Conservation (phyloP, 92 coral and sea anemone genomes). For the Heliopora coerulea region DNA sequence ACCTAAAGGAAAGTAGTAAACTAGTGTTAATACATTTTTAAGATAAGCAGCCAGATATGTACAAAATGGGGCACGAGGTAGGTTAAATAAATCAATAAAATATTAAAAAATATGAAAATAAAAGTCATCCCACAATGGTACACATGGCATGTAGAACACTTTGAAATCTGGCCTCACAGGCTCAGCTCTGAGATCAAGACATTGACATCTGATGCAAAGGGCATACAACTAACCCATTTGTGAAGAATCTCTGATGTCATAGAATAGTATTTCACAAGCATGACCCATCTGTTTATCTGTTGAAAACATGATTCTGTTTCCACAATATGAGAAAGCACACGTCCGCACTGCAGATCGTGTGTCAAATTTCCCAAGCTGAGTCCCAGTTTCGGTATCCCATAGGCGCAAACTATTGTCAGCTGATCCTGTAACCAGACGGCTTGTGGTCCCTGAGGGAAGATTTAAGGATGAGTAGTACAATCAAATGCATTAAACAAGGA, state of each 20-base stretch:
- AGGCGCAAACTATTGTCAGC: conserved; percentile 91
- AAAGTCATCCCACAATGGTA: too few species aligned
- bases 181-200: too few species aligned
- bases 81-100: too few species aligned
- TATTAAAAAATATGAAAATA: too few species aligned
- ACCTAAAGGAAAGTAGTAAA: conserved; percentile 57
- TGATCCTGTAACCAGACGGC: conserved; percentile 78
- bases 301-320: conserved; percentile 77
- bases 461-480: conserved; percentile 19
- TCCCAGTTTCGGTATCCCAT: conserved; percentile 97
- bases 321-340: conserved; percentile 90
- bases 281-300: conserved; percentile 99
- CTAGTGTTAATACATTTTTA: too few species aligned
- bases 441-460: conserved; percentile 75
- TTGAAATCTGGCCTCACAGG: too few species aligned
- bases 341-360: conserved; percentile 93
- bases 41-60: too few species aligned
- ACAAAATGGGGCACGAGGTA: too few species aligned
- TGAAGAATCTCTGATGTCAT: conserved; percentile 69
- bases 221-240: conserved; percentile 16
- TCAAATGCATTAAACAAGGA: too few species aligned
- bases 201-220: too few species aligned
- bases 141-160: too few species aligned
- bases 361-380: conserved; percentile 78
- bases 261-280: conserved; percentile 65